phyloP scores from a whole-genome alignment of 2,797 vertebrate genomes.

The Kryptolebias ocellatus region DNA sequence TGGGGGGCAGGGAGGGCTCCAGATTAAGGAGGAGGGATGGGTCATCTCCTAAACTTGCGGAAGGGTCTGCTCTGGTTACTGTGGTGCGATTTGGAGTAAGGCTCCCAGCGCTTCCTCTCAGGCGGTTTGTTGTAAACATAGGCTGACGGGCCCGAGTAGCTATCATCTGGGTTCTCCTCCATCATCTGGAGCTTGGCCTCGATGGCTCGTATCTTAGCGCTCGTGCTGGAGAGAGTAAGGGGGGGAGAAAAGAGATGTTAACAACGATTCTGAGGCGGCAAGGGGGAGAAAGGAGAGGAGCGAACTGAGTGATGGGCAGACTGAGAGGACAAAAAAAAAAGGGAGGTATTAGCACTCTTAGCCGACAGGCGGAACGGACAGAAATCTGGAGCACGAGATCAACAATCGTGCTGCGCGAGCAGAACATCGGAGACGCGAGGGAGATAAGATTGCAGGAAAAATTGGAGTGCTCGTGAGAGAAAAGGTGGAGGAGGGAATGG shows the following conservation, averaged over 20 bases:
- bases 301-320: background rate
- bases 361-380: slow-evolving; percentile 7
- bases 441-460: slow-evolving; percentile 20
- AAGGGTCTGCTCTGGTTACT: slow-evolving; percentile 76
- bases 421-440: slow-evolving; percentile 17
- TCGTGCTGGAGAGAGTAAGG: slow-evolving; percentile 80
- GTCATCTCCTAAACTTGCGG: slow-evolving; percentile 84
- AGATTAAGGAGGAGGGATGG: slow-evolving; percentile 56
- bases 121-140: slow-evolving; percentile 95
- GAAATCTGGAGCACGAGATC: slow-evolving; percentile 25
- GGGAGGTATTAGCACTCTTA: slow-evolving; percentile 28
- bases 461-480: slow-evolving; percentile 37
- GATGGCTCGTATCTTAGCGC: slow-evolving; percentile 96
- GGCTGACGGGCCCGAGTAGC: slow-evolving; percentile 88
- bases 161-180: slow-evolving; percentile 94
- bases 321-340: slow-evolving; percentile 30
- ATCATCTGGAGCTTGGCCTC: slow-evolving; percentile 99
- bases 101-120: slow-evolving; percentile 93
- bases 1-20: slow-evolving; percentile 18
- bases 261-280: background rate
- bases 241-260: slow-evolving; percentile 18
- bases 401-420: slow-evolving; percentile 2
- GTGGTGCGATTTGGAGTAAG: slow-evolving; percentile 86
- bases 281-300: slow-evolving; percentile 17
- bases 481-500: slow-evolving; percentile 25